Evolutionary conservation across 2,888 invertebrate species (phyloP).

Genomic region (Pollenia amentaria): DNA sequence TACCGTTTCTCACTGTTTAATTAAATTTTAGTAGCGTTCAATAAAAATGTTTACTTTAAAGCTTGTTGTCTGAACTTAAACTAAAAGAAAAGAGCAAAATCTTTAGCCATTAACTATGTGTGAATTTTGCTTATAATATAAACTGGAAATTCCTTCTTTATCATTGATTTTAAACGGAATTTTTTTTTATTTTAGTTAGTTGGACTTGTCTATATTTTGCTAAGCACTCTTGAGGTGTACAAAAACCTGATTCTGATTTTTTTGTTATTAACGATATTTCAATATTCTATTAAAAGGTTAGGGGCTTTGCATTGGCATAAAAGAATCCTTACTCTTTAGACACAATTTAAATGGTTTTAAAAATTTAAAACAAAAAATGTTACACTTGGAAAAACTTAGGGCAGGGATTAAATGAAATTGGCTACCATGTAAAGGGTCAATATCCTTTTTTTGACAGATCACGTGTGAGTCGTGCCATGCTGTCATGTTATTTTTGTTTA

Average conservation of each 20-base stretch:
- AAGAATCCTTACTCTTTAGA: too few relatives aligned
- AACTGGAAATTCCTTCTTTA: constrained; percentile 49
- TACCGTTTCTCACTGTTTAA: background rate
- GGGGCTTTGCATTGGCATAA: too few relatives aligned
- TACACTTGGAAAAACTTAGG: too few relatives aligned
- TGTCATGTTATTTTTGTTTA: too few relatives aligned
- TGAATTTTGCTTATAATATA: background rate
- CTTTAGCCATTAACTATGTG: constrained; percentile 1
- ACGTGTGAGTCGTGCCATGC: too few relatives aligned
- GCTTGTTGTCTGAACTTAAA: constrained; percentile 36
- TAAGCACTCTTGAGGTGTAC: background rate
- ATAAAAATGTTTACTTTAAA: constrained; percentile 25
- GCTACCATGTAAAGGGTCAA: too few relatives aligned
- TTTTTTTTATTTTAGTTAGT: too few relatives aligned
- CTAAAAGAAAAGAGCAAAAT: constrained; percentile 41
- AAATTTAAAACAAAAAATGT: too few relatives aligned
- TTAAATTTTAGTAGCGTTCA: background rate
- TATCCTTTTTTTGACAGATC: too few relatives aligned
- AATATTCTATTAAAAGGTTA: constrained; percentile 1
- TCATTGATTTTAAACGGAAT: constrained; percentile 7
- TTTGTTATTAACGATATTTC: background rate
- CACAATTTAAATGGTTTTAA: too few relatives aligned
- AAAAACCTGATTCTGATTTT: background rate
- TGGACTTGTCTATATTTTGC: constrained; percentile 2
- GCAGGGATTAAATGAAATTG: too few relatives aligned